Conservation (phyloP, 1,140 invertebrate species). For the Diorhabda carinulata region DNA sequence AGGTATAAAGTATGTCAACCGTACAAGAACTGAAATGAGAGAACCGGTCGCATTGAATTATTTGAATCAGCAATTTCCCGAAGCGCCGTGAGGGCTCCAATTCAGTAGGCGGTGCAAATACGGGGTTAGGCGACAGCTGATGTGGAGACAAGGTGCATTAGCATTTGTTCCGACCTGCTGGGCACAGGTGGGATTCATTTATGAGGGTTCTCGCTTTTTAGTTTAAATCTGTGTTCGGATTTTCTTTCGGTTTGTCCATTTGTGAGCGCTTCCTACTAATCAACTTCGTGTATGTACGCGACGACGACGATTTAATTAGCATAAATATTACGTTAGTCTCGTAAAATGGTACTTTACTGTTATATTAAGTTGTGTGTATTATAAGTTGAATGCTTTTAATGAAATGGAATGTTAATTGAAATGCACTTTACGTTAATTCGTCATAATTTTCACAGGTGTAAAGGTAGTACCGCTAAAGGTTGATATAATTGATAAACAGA, state of each 20-base stretch:
- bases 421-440: too few species aligned
- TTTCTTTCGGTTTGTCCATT: constrained; percentile 19
- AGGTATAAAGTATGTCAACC: neutral
- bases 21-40: constrained; percentile 1
- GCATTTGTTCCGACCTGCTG: constrained; percentile 35
- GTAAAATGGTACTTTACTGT: too few species aligned
- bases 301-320: too few species aligned
- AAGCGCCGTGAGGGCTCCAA: neutral
- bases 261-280: too few species aligned
- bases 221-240: constrained; percentile 32
- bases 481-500: too few species aligned
- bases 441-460: too few species aligned
- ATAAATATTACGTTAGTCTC: too few species aligned
- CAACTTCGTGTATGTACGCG: too few species aligned
- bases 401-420: too few species aligned
- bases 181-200: constrained; percentile 36
- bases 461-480: too few species aligned
- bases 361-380: too few species aligned
- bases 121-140: constrained; percentile 7
- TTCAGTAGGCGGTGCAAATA: constrained; percentile 1
- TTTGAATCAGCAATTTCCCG: neutral
- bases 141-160: constrained; percentile 35
- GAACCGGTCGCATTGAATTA: constrained; percentile 9
- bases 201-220: constrained; percentile 16
- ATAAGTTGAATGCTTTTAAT: too few species aligned